Conservation (phyloP, 2,888 invertebrate species). For the Drosophila birchii region DNA sequence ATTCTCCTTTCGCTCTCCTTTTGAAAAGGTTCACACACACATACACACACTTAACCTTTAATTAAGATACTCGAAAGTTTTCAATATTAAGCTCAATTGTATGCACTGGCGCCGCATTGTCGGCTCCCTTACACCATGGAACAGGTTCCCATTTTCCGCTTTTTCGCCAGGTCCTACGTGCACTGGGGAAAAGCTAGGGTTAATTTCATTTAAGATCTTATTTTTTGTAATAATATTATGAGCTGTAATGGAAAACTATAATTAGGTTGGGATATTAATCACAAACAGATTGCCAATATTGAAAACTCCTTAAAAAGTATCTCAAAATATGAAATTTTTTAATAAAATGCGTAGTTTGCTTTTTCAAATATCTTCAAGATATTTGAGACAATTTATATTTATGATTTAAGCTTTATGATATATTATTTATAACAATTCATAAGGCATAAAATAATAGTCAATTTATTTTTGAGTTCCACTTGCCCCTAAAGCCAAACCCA, state of each 20-base stretch:
- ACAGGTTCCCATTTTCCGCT: constrained; percentile 17
- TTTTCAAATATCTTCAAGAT: neutral
- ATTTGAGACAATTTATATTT: neutral
- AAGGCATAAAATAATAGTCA: neutral
- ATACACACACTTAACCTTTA: constrained; percentile 75
- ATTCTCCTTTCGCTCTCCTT: constrained; percentile 32
- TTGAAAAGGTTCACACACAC: constrained; percentile 68
- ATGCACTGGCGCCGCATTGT: constrained; percentile 62
- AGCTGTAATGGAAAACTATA: neutral
- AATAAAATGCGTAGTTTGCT: too few species aligned
- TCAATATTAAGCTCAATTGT: constrained; percentile 70
- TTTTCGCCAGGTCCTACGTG: constrained; percentile 7
- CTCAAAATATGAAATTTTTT: neutral
- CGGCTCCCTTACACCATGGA: constrained; percentile 37
- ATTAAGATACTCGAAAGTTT: constrained; percentile 76
- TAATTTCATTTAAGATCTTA: neutral
- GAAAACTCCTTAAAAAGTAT: neutral
- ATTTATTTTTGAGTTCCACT: neutral
- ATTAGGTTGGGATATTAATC: neutral
- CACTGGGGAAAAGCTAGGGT: neutral
- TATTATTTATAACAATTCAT: neutral
- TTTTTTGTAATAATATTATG: neutral
- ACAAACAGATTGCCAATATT: fast-evolving
- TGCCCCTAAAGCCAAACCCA: too few species aligned
- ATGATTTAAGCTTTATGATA: neutral